A percentile compares a stretch with the other conserved stretches of the same genome.
Conservation (phyloP, 2,888 invertebrate genomes). For the Biston betularia region DNA sequence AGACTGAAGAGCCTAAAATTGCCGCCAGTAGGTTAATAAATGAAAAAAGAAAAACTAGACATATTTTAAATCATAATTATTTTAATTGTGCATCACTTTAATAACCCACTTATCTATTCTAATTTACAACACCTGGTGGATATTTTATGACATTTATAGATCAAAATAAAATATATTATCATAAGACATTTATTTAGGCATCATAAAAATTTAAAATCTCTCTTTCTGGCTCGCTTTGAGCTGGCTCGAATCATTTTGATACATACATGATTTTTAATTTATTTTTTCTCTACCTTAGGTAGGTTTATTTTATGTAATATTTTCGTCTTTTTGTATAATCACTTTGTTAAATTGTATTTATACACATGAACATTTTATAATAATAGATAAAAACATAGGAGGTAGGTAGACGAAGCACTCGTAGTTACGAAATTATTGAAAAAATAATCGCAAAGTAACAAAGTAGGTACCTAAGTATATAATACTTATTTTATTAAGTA, state of each 20-base stretch:
- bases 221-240: slow-evolving; percentile 70
- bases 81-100: slow-evolving; percentile 83
- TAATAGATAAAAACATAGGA: neutral
- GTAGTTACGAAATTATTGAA: neutral
- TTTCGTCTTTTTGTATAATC: slow-evolving; percentile 40
- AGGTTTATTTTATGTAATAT: slow-evolving; percentile 29
- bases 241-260: slow-evolving; percentile 77
- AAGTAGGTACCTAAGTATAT: too few species aligned
- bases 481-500: too few species aligned
- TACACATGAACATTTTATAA: neutral
- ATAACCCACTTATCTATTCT: slow-evolving; percentile 74
- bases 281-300: slow-evolving; percentile 11
- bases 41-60: neutral
- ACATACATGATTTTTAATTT: slow-evolving; percentile 23
- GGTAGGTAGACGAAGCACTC: neutral
- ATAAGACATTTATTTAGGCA: slow-evolving; percentile 84
- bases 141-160: slow-evolving; percentile 51
- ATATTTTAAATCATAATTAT: slow-evolving; percentile 66
- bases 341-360: neutral
- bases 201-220: slow-evolving; percentile 63
- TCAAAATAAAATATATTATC: slow-evolving; percentile 70
- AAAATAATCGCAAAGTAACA: neutral
- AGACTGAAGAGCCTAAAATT: neutral
- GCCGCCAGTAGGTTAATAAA: neutral
- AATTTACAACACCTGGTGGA: slow-evolving; percentile 78